Base-by-base conservation (phyloP, 2,888 invertebrate genomes). In the Ichneumon xanthorius region DNA sequence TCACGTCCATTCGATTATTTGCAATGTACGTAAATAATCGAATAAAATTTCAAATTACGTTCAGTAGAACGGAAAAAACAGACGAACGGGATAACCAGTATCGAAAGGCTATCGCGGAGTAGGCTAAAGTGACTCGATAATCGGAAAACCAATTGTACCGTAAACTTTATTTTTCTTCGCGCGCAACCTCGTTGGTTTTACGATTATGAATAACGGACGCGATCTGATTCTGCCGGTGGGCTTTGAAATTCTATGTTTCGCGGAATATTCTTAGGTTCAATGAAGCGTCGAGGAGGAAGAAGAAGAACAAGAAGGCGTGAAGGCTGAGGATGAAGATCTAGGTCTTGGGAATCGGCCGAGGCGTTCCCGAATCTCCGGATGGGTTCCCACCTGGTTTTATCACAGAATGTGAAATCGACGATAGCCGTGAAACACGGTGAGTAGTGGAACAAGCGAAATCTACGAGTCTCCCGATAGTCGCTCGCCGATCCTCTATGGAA, bases 331-430 rank as follows among this genome's bases (percentile, higher is more conserved):
- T 19, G 53, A 65, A 55, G 68, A 67, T 53, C n/a, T 72, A 45
- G 53, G 73, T 68, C 65, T 72, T 30, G 71, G 61, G 16, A 65
- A 80, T 65, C 53, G 16, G 45, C 40, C 14, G 22, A 5, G 11
- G 40, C 26, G 30, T 40, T 55, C 50, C 63, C 71, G 71, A 80
- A 80, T 80, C 37, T 53, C 37, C n/a, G 37, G 53, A 16, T 72
- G 9, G 50, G 2, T 26, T 71, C 40, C 53, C 63, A 53, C 0
- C 40, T n/a, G 48, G 19, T 55, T 45, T 19, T 14, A 11, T 26
- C 72, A 68, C 37, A 55, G 65, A 76, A 84, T 84, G 80, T 84
- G 76, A 84, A 84, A 80, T 84, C 80, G 84, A 26, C 65, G 63
- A 53, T n/a, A 37, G 22, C 30, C 4, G 37, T 48, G 30, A 55